Evolutionary conservation across 2,888 invertebrate genomes (phyloP), one percentile per base, ranked within the genome.

Genomic region (Epiblema foenella): DNA sequence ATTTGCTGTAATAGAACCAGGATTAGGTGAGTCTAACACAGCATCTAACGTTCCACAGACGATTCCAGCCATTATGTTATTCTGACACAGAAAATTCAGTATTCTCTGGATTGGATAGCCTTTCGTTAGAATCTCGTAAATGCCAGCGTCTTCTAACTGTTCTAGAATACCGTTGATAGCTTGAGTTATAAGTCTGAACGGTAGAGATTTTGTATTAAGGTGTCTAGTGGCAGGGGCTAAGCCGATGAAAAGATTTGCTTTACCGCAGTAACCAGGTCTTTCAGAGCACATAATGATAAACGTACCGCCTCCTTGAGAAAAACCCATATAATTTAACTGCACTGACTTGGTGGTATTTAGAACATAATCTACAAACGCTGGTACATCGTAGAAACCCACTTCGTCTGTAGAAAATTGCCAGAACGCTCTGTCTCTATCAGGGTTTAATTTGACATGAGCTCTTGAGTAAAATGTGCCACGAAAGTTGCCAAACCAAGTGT

Each of bases 351-450:
- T 66, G 0, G 1, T 17, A 17, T 56, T 10, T 17, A 71, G 20
- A 1, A 71, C 59, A 29, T 66, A 46, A 46, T 71, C 60, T 8
- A 71, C 37, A 15, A 56, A 39, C 5, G 66, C 94, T 5, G 97
- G 96, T 15, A 97, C 77, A 85, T 97, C 97, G 77, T 89, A 94
- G 49, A 89, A 80, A 0, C 95, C 96, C 84, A 97, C 96, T 80
- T 96, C 95, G 15, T 69, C 69, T 0, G 58, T 58, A 3, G 63
- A 42, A n/a, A 66, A 95, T 51, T 94, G 81, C 95, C 95, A 95
- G 80, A 92, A 95, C 29, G 87, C 80, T 2, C 79, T 42, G 49
- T 94, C 89, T 46, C 68, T 77, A 0, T 79, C 81, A 0, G 91
- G 85, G 67, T 89, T 74, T 79, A 91, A 76, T 0, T 79, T 82